Evolutionary conservation across 1,140 invertebrate genomes (phyloP), one percentile per base, ranked within the genome.

Genomic region (Halesus radiatus): DNA sequence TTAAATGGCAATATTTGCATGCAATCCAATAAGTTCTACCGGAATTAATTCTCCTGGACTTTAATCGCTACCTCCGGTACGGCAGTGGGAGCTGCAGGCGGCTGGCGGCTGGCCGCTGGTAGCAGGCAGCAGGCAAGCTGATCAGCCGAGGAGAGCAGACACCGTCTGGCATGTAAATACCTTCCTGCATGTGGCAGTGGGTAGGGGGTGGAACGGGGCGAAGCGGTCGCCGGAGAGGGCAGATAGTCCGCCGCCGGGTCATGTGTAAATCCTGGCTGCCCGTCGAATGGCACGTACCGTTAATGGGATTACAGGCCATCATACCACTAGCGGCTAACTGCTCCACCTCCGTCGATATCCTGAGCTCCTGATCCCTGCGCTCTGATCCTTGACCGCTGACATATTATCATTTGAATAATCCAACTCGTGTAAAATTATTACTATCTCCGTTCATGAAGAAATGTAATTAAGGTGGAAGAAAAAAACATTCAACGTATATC

Each of bases 241-340:
- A 64, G 75, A 77, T 77, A 77, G 58, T 64, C 20, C 75, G 54
- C 23, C 66, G 52, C 18, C 53, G 60, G 82, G 82, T 74, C 77
- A 58, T 77, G 76, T 78, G 79, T 79, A 83, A 83, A 83, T 83
- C 82, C 82, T 74, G 76, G 75, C 53, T 50, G 29, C 58, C 50
- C 45, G 68, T 45, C 56, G 76, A 79, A 68, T 64, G 74, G 80
- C 82, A 83, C 80, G 82, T 76, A 72, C 77, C 80, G 52, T 80
- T 83, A 83, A 81, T 83, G 82, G 82, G 80, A 83, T 83, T 83
- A 83, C 76, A 45, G 79, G 73, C 78, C 58, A 72, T 76, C 76
- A 78, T 66, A 78, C 78, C 60, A 45, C 75, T 58, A 50, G 54
- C 78, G 32, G 45, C 76, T 70, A 70, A 79, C 70, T 56, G 76